Percentiles rank a stretch among this genome's conserved stretches.
These are phyloP conservation scores for Synaphobranchus kaupii DNA, from an alignment of 2,797 vertebrate genomes.

Conservation along the genomic window DNA sequence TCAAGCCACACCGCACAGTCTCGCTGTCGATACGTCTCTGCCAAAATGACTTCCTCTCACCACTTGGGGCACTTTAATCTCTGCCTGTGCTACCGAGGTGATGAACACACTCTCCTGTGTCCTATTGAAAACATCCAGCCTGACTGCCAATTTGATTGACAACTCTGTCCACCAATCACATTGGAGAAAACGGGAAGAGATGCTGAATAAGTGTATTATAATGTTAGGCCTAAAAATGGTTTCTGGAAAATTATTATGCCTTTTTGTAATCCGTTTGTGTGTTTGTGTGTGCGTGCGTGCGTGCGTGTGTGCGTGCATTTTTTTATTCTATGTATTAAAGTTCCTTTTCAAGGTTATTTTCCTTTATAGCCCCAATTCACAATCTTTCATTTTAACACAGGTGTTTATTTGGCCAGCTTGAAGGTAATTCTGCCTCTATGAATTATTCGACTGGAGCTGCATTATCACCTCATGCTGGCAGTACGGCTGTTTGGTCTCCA, in stretches of 20 bases:
- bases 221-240: slow-evolving; percentile 58
- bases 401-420: neutral
- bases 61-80: slow-evolving; percentile 77
- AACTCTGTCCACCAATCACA: slow-evolving; percentile 79
- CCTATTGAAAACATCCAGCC: slow-evolving; percentile 78
- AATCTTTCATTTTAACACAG: neutral
- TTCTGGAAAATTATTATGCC: slow-evolving; percentile 43
- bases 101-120: slow-evolving; percentile 66
- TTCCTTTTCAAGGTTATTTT: slow-evolving; percentile 39
- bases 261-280: slow-evolving; percentile 67
- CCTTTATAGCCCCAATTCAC: slow-evolving; percentile 26
- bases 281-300: neutral
- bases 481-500: neutral
- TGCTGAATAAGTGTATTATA: slow-evolving; percentile 73
- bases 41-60: slow-evolving; percentile 73
- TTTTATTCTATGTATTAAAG: slow-evolving; percentile 16
- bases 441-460: neutral
- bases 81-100: slow-evolving; percentile 70
- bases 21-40: slow-evolving; percentile 73
- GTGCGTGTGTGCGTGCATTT: slow-evolving; percentile 45
- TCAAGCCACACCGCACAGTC: neutral
- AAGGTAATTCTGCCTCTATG: neutral
- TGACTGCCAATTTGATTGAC: slow-evolving; percentile 79
- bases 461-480: neutral
- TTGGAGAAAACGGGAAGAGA: slow-evolving; percentile 63